Percentiles rank a stretch among this genome's conserved stretches.
phyloP scores from a whole-genome alignment of 37 sponge, comb jelly and placozoan species.

The Bolinopsis microptera region DNA sequence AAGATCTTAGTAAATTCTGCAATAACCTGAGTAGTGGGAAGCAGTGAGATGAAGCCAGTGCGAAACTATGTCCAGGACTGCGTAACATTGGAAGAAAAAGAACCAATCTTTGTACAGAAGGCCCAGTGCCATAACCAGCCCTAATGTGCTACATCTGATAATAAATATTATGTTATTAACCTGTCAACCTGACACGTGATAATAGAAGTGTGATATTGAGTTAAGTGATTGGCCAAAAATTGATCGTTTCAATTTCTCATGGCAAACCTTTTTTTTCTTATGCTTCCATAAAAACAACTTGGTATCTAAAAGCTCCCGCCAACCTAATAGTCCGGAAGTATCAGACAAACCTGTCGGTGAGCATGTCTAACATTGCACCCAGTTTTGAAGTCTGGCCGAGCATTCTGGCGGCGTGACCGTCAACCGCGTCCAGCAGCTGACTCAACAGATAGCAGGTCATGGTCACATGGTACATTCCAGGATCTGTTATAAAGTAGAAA shows the following conservation, averaged over 20 bases:
- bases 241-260: too few relatives aligned
- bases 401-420: slow-evolving; percentile 54
- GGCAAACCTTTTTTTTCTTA: too few relatives aligned
- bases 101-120: slow-evolving; percentile 52
- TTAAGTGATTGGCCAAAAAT: too few relatives aligned
- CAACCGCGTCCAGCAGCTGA: slow-evolving; percentile 63
- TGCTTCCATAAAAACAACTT: too few relatives aligned
- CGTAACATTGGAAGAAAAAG: slow-evolving; percentile 66
- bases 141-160: slow-evolving; percentile 55
- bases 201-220: too few relatives aligned
- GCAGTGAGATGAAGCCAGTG: slow-evolving; percentile 67
- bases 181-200: too few relatives aligned
- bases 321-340: too few relatives aligned
- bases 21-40: slow-evolving; percentile 56
- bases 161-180: neutral
- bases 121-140: slow-evolving; percentile 58
- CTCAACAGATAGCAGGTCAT: slow-evolving; percentile 46
- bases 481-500: slow-evolving; percentile 63
- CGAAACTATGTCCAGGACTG: slow-evolving; percentile 34
- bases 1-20: too few relatives aligned
- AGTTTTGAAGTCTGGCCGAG: slow-evolving; percentile 39
- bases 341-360: slow-evolving; percentile 61
- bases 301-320: too few relatives aligned
- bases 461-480: neutral
- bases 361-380: slow-evolving; percentile 60